A percentile compares a stretch with the other conserved stretches of the same genome.
phyloP scores from a whole-genome alignment of 2,888 invertebrate species.

The Dermolepida albohirtum region DNA sequence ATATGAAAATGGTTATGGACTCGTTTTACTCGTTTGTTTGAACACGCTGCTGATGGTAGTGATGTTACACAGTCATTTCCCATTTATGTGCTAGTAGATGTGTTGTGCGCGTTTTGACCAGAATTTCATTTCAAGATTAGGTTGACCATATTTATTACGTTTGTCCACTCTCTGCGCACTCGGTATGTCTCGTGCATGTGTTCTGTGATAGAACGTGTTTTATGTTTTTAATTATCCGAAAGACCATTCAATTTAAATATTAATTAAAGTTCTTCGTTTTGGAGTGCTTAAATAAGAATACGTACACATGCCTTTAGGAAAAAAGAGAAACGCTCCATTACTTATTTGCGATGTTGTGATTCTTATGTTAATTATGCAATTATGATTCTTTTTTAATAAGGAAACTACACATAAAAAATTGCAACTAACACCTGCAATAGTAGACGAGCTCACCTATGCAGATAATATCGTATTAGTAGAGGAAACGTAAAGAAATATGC shows the following conservation, averaged over 20 bases:
- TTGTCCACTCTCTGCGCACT: constrained; percentile 45
- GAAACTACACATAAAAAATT: no score
- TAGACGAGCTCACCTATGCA: no score
- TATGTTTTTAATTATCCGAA: constrained; percentile 44
- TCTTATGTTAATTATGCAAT: no score
- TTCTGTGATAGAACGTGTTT: constrained; percentile 46
- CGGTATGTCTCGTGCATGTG: no score
- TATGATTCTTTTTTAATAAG: no score
- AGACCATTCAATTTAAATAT: constrained; percentile 33
- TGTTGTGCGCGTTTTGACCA: constrained; percentile 51
- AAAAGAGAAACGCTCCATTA: no score
- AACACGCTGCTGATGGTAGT: constrained; percentile 48
- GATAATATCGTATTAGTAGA: no score
- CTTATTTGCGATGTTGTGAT: no score
- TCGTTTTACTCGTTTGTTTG: constrained; percentile 48
- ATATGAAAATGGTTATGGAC: constrained; percentile 53
- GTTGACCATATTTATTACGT: constrained; percentile 58
- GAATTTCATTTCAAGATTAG: constrained; percentile 60
- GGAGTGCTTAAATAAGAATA: no score
- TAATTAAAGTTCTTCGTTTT: constrained; percentile 15
- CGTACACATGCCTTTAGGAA: no score
- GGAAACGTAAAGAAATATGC: no score
- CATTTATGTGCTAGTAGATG: constrained; percentile 3
- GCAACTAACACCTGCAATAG: no score
- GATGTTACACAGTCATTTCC: constrained; percentile 1